phyloP scores from a whole-genome alignment of 2,113 vertebrate species.

The Melanocharis versteri region DNA sequence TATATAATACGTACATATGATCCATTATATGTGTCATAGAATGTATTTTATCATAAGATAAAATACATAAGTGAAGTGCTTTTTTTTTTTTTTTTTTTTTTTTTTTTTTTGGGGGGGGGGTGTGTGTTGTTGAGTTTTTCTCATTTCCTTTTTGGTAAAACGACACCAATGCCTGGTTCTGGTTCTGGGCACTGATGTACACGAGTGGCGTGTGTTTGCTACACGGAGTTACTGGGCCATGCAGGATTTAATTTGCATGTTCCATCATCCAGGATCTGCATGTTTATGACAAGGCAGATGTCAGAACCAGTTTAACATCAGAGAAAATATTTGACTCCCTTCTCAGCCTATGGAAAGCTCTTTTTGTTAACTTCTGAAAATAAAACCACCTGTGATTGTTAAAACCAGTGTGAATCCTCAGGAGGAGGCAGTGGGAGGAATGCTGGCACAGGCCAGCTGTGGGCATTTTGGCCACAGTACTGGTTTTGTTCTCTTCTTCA shows the following conservation, averaged over 20 bases:
- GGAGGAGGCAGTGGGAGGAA: not conserved
- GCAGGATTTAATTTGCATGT: rapidly evolving
- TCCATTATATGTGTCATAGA: not conserved
- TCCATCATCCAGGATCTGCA: no score
- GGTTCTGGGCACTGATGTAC: not conserved
- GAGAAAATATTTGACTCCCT: not conserved
- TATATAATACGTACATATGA: not conserved
- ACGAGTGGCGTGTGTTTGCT: rapidly evolving
- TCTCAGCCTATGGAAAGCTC: not conserved
- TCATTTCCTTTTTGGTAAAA: not conserved
- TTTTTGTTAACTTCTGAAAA: not conserved
- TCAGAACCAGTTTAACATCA: not conserved
- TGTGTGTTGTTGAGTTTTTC: not conserved
- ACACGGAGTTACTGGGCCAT: rapidly evolving
- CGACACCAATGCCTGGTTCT: rapidly evolving
- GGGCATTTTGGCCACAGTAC: not conserved
- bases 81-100: rapidly evolving
- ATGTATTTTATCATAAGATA: no score
- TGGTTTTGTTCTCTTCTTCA: not conserved
- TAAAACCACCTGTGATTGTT: not conserved
- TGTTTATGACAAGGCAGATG: not conserved
- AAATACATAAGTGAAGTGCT: rapidly evolving
- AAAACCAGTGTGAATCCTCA: rapidly evolving
- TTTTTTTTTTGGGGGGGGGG: not conserved
- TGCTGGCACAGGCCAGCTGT: not conserved